These are phyloP conservation scores for Myotis yumanensis DNA, from an alignment of 2,113 vertebrate genomes.

Conservation along the genomic window DNA sequence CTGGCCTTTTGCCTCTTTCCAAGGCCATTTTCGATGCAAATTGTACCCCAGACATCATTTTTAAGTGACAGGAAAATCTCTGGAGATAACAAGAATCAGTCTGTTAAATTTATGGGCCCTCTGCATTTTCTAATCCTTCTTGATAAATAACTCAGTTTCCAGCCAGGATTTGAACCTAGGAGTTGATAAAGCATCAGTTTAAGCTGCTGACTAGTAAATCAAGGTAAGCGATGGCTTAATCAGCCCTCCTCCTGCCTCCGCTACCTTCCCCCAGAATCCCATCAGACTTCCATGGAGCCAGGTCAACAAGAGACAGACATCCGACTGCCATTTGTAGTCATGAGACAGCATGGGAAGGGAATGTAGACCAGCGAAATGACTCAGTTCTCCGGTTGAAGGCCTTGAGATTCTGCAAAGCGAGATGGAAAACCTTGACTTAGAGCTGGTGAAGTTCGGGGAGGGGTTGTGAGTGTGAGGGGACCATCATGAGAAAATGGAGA, in stretches of 20 bases:
- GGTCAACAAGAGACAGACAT: constrained; percentile 36
- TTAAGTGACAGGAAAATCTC: constrained; percentile 86
- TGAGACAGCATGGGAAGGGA: not conserved
- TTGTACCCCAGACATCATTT: constrained; percentile 84
- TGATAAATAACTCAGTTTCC: constrained; percentile 85
- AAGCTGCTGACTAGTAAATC: constrained; percentile 84
- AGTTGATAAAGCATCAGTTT: constrained; percentile 83
- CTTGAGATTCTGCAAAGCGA: not conserved
- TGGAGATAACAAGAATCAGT: constrained; percentile 84
- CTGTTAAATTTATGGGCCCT: constrained; percentile 84
- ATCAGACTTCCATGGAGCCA: constrained; percentile 48
- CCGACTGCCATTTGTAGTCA: constrained; percentile 40
- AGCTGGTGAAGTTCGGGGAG: not conserved
- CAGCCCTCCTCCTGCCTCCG: constrained; percentile 65
- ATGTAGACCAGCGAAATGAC: not conserved
- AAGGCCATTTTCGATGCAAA: constrained; percentile 83
- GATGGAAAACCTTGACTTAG: not conserved
- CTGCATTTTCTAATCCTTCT: constrained; percentile 83
- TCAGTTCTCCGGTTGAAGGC: accelerated
- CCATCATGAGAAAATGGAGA: not conserved
- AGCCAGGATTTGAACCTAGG: constrained; percentile 84
- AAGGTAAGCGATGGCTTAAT: constrained; percentile 68
- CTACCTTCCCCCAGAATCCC: constrained; percentile 68
- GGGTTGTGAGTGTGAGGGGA: too few species aligned
- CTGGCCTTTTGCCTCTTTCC: constrained; percentile 86